phyloP scores from a whole-genome alignment of 1,140 invertebrate genomes.

The Aplysia californica region DNA sequence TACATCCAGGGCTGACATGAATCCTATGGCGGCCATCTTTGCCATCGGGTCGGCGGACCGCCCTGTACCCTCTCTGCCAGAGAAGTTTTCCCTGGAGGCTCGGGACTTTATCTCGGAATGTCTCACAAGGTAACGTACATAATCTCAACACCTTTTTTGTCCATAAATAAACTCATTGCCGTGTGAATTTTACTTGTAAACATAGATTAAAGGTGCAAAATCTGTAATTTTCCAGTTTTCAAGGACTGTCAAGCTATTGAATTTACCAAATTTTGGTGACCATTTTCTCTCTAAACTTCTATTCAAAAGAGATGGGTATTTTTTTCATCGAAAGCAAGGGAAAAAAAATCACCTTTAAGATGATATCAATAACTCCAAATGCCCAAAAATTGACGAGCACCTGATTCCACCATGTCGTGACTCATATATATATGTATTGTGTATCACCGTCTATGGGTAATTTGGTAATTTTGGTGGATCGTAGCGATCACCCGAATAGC shows the following conservation, averaged over 20 bases:
- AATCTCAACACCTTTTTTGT: background rate
- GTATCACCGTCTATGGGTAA: background rate
- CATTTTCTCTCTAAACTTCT: too few relatives aligned
- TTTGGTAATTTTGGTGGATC: too few relatives aligned
- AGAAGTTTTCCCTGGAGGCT: constrained; percentile 58
- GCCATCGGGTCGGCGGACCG: constrained; percentile 57
- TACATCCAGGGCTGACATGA: constrained; percentile 62
- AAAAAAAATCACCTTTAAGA: too few relatives aligned
- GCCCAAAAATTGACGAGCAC: too few relatives aligned
- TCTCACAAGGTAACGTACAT: constrained; percentile 63
- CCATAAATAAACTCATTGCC: too few relatives aligned
- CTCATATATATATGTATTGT: background rate
- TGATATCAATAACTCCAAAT: too few relatives aligned
- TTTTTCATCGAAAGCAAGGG: too few relatives aligned
- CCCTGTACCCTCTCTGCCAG: constrained; percentile 57
- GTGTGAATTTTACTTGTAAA: background rate
- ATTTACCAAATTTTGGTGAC: too few relatives aligned
- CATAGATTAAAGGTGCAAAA: background rate
- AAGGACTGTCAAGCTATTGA: too few relatives aligned
- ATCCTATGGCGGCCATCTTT: constrained; percentile 66
- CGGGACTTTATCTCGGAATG: constrained; percentile 60
- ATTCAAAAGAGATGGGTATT: too few relatives aligned
- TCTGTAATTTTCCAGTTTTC: too few relatives aligned
- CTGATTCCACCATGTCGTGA: too few relatives aligned
- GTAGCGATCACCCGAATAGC: background rate